These are phyloP conservation scores for Jacana jacana DNA, from an alignment of 2,113 vertebrate genomes.

Conservation along the genomic window DNA sequence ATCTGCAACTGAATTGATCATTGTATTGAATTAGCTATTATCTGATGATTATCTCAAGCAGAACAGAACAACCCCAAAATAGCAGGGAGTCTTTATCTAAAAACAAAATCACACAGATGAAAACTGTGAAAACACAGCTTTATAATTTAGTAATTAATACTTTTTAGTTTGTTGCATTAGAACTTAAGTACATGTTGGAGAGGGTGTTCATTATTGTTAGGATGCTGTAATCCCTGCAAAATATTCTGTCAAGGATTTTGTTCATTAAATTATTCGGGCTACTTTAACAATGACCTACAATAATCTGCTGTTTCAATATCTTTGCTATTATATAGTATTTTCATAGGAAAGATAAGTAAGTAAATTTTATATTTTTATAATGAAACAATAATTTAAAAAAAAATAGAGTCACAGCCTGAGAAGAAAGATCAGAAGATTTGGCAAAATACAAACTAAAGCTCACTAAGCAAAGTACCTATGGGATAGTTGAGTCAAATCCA, in stretches of 20 bases:
- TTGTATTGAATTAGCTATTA: neutral
- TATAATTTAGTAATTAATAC: neutral
- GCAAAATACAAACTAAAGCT: neutral
- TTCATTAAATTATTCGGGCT: neutral
- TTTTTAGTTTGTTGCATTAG: neutral
- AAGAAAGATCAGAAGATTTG: neutral
- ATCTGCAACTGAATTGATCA: conserved; percentile 7
- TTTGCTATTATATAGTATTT: neutral
- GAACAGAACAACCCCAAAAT: neutral
- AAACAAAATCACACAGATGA: conserved; percentile 2
- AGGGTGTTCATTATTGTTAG: neutral
- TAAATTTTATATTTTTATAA: neutral
- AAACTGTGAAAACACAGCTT: neutral
- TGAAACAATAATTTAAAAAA: neutral
- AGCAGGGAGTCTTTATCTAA: neutral
- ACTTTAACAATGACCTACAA: neutral
- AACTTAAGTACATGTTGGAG: neutral
- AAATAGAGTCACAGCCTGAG: neutral
- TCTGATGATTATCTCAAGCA: conserved; percentile 16
- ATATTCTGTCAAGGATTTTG: neutral
- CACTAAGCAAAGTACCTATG: neutral
- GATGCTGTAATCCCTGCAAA: neutral
- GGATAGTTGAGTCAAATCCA: neutral
- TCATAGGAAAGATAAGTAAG: neutral
- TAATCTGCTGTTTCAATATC: neutral